Evolutionary conservation across 2,113 vertebrate genomes (phyloP), one percentile per base, ranked within the genome.

Genomic region (Corythornis vintsioides): DNA sequence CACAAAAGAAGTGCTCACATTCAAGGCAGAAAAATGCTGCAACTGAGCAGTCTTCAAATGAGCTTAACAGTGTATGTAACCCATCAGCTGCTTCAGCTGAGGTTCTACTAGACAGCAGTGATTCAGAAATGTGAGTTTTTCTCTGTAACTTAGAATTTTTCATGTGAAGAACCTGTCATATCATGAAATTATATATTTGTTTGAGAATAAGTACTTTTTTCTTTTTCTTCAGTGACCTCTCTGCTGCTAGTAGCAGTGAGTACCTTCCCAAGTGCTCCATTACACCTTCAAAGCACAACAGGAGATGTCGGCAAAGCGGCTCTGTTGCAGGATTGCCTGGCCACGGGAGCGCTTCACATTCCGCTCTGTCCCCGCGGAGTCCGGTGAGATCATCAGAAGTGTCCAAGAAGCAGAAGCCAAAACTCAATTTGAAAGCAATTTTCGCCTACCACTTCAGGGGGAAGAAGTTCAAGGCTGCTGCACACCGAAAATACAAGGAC

Each of bases 401-500:
- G 52, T 28, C 50, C 8, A 16, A 47, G 17, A 59, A 88, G 31
- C 77, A 43, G 13, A 96, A 85, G 24, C 94, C 89, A 7, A 94
- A 95, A n/a, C 4, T 96, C 29, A 94, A 96, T 57, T 69, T 98
- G 63, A 94, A 91, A 94, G 97, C 97, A 18, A 87, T 97, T 93
- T 97, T 98, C 69, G 97, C 96, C 48, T 93, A 94, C 69, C 93
- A 92, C 87, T 95, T 94, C 53, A 92, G 83, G 48, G 85, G 92
- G 48, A 96, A n/a, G 29, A 92, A 92, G 55, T 79, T 91, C 19
- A 95, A 64, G 61, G 63, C 91, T 38, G 85, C 88, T 1, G 91
- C 89, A 24, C 84, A 59, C 17, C 60, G 17, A 42, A 97, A 77
- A 33, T 94, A 45, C 9, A 91, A 43, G n/a, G 1, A 3, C 40